Percentiles rank a stretch among this genome's conserved stretches.
Conservation (phyloP, 2,113 vertebrate genomes). For the Archocentrus centrarchus region DNA sequence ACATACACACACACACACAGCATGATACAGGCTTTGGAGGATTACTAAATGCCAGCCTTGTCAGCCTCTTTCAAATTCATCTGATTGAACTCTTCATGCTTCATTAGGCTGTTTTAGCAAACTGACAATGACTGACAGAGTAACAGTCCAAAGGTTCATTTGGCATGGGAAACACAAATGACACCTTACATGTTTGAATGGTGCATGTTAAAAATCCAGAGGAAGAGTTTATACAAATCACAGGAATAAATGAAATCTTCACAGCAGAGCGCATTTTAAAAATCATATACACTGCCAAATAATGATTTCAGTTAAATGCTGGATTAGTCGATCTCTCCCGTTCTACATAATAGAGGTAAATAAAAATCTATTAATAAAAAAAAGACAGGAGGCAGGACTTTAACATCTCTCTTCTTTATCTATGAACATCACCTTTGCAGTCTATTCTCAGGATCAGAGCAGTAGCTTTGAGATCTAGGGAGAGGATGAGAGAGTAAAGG, state of each 20-base stretch:
- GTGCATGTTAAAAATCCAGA: neutral
- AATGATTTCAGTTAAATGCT: constrained; percentile 19
- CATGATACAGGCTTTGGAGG: constrained; percentile 34
- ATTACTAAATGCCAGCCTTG: constrained; percentile 62
- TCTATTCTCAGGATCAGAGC: constrained; percentile 3
- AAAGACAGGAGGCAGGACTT: neutral
- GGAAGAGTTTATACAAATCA: constrained; percentile 46
- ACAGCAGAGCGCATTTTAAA: neutral
- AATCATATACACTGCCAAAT: constrained; percentile 20
- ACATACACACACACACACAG: constrained; percentile 28
- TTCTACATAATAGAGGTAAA: neutral
- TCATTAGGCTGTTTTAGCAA: constrained; percentile 54
- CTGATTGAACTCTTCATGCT: constrained; percentile 53
- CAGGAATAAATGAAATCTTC: constrained; percentile 32
- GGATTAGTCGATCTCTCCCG: constrained; percentile 30
- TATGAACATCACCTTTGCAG: constrained; percentile 4
- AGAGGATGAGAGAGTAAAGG: constrained; percentile 32
- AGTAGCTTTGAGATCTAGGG: constrained; percentile 15
- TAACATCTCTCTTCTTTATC: constrained; percentile 1
- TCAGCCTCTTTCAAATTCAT: constrained; percentile 57
- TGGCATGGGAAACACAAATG: constrained; percentile 37
- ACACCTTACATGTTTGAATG: constrained; percentile 27
- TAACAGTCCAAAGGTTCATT: constrained; percentile 37
- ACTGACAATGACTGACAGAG: constrained; percentile 41
- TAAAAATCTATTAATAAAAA: neutral